phyloP scores from a whole-genome alignment of 2,113 vertebrate genomes.

The Mohoua ochrocephala region DNA sequence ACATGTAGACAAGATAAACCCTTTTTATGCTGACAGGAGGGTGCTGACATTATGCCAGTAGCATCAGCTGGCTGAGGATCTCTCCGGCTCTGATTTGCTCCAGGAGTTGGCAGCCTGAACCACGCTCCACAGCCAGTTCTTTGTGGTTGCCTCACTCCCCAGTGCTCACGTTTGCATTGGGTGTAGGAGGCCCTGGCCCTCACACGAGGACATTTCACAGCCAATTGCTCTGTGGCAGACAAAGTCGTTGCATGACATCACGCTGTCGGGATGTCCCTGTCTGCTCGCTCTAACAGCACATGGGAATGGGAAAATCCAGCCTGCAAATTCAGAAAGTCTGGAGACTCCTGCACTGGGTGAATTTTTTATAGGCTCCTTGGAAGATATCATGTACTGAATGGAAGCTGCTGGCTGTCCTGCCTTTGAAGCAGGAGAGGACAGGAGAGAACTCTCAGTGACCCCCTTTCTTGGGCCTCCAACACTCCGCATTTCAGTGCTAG shows the following conservation, averaged over 20 bases:
- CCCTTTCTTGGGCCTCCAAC: background rate
- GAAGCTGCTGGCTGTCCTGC: background rate
- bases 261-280: background rate
- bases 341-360: background rate
- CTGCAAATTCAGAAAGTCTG: background rate
- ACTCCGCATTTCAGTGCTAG: background rate
- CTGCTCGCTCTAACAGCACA: background rate
- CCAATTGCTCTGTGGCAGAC: background rate
- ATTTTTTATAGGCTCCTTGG: background rate
- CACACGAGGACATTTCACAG: background rate
- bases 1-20: background rate
- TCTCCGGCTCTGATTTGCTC: background rate
- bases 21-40: background rate
- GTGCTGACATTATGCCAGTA: constrained; percentile 11
- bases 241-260: accelerated
- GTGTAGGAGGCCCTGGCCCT: constrained; percentile 14
- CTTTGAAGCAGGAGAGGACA: background rate
- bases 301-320: background rate
- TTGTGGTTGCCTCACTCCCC: background rate
- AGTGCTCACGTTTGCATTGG: background rate
- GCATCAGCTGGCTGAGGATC: constrained; percentile 30
- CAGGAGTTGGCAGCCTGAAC: constrained; percentile 5
- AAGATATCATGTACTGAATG: background rate
- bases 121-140: background rate
- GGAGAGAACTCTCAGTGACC: background rate